Evolutionary conservation across 2,797 vertebrate species (phyloP), one percentile per base, ranked within the genome.

Genomic region (Microhierax caerulescens): DNA sequence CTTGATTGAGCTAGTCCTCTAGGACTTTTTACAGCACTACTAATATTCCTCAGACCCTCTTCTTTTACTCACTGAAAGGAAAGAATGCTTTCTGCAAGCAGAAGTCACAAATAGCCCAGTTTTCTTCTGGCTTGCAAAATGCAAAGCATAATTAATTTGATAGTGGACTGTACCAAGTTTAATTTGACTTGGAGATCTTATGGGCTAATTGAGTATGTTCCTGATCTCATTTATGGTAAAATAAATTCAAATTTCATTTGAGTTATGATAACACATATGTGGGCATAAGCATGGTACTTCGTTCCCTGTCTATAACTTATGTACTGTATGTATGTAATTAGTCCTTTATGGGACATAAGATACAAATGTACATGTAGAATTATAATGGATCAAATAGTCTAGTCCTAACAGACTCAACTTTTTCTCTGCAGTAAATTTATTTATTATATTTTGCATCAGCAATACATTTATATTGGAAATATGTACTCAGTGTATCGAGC

Each of bases 161-260:
- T 89, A 83, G 88, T 77, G 72, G 53, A 51, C 77, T 94, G 53
- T 88, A 89, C 4, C 0, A 65, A 87, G 84, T 91, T 91, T 87
- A 85, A 86, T 92, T 94, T 90, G 60, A 59, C 53, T 92, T 43
- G 64, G 57, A 92, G 77, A 54, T 72, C 61, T 50, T 87, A 54
- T 34, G 30, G 75, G 48, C 77, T 91, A 87, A 77, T 88, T 80
- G 50, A 89, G 37, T 92, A 34, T 82, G 43, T 92, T 96, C 96
- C 86, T 94, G 64, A 88, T 93, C 72, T 89, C 75, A 80, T 91
- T 88, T 92, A 64, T 69, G 37, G 56, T 85, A 91, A 92, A 94
- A 50, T 93, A 92, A 90, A 90, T 94, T 92, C 89, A 92, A 94
- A 93, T 93, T 97, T 86, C 81, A 70, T 93, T 93, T 92, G 56